phyloP scores from a whole-genome alignment of 2,888 invertebrate genomes.

The Panorpa germanica region DNA sequence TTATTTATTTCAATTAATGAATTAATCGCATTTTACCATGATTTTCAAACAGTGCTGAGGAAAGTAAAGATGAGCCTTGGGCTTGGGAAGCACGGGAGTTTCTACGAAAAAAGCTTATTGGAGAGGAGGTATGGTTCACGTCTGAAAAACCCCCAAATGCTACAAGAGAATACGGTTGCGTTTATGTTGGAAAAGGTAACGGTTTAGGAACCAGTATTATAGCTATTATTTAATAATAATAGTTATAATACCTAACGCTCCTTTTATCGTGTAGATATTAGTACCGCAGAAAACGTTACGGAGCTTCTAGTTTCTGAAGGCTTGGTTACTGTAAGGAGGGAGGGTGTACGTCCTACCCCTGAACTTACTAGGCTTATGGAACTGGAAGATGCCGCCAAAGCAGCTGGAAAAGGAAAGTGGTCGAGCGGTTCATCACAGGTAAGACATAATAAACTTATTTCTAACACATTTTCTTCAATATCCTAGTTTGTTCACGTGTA shows the following conservation, averaged over 20 bases:
- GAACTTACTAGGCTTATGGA: conserved; percentile 55
- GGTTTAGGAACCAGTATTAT: too few relatives aligned
- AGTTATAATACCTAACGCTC: not conserved
- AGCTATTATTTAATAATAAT: too few relatives aligned
- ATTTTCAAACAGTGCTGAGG: conserved; percentile 35
- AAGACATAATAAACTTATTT: not conserved
- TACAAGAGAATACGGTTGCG: conserved; percentile 71
- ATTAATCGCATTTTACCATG: conserved; percentile 6
- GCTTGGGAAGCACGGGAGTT: conserved; percentile 98
- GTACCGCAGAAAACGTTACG: conserved; percentile 69
- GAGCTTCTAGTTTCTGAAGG: conserved; percentile 83
- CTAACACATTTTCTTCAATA: too few relatives aligned
- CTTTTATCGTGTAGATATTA: conserved; percentile 13
- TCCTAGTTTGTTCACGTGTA: too few relatives aligned
- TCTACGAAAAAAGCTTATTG: conserved; percentile 78
- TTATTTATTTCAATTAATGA: conserved; percentile 12
- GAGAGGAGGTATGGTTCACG: conserved; percentile 73
- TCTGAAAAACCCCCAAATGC: conserved; percentile 69
- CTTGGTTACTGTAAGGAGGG: conserved; percentile 58
- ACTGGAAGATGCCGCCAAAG: conserved; percentile 77
- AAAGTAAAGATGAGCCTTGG: conserved; percentile 76
- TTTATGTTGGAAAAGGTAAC: conserved; percentile 70
- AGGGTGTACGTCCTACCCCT: conserved; percentile 40
- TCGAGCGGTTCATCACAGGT: conserved; percentile 21
- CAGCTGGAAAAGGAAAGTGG: conserved; percentile 76